These are phyloP conservation scores for Thymelicus acteon DNA, from an alignment of 2,888 invertebrate species.

Conservation along the genomic window DNA sequence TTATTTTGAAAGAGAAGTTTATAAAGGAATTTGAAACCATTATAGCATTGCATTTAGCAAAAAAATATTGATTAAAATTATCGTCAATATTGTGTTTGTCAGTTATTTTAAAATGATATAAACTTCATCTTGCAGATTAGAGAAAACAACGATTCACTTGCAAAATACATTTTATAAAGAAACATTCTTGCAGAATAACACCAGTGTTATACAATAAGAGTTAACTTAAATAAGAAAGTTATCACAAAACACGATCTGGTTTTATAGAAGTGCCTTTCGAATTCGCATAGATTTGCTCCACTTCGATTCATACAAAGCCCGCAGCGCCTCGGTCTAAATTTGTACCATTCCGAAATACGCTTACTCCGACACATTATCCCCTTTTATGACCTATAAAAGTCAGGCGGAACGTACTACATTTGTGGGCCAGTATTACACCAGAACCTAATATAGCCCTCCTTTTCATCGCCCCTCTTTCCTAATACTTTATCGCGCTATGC, in stretches of 20 bases:
- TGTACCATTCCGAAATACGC: slow-evolving; percentile 82
- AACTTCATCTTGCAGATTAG: too few relatives aligned
- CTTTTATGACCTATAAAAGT: slow-evolving; percentile 84
- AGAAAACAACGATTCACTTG: too few relatives aligned
- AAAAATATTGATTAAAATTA: too few relatives aligned
- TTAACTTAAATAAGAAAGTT: slow-evolving; percentile 4
- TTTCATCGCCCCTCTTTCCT: slow-evolving; percentile 72
- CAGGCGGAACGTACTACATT: slow-evolving; percentile 78
- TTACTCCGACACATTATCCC: slow-evolving; percentile 81
- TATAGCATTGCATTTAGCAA: neutral
- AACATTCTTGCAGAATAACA: neutral
- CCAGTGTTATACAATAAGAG: neutral
- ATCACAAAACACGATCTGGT: slow-evolving; percentile 42
- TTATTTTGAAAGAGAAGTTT: slow-evolving; percentile 9
- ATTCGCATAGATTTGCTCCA: slow-evolving; percentile 52
- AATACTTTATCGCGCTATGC: slow-evolving; percentile 74
- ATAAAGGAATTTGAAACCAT: slow-evolving; percentile 7
- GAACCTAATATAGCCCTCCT: slow-evolving; percentile 75
- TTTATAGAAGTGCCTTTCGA: slow-evolving; percentile 52
- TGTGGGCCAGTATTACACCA: slow-evolving; percentile 80
- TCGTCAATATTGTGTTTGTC: too few relatives aligned
- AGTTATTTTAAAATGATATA: too few relatives aligned
- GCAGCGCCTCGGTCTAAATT: slow-evolving; percentile 77
- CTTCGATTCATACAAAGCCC: slow-evolving; percentile 67
- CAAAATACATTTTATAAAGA: neutral